A percentile compares a stretch with the other conserved stretches of the same genome.
Evolutionary conservation across 2,888 invertebrate genomes (phyloP).

Genomic region (Cryptosula pallasiana): DNA sequence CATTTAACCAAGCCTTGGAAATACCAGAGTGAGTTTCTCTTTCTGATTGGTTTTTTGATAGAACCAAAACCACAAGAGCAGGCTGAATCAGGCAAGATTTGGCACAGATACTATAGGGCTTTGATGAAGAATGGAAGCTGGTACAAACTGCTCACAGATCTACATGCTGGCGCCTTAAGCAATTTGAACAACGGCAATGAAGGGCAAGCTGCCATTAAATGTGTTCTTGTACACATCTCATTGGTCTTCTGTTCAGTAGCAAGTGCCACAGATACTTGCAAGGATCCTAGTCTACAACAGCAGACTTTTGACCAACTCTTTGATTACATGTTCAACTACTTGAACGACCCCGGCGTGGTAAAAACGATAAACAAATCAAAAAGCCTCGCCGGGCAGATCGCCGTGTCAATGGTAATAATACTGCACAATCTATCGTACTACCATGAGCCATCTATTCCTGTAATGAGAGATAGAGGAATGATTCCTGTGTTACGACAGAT

Average conservation of each 20-base stretch:
- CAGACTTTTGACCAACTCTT: not conserved
- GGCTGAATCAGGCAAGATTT: no score
- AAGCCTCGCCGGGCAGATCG: not conserved
- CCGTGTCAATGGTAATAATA: not conserved
- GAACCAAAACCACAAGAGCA: no score
- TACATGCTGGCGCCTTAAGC: no score
- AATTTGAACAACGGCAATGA: no score
- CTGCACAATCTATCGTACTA: not conserved
- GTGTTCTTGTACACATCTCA: no score
- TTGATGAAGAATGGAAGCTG: no score
- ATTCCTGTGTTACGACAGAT: not conserved
- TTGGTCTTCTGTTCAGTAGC: not conserved
- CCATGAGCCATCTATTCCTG: not conserved
- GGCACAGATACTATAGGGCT: no score
- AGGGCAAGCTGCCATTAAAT: no score
- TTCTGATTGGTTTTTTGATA: no score
- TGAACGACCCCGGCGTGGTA: not conserved
- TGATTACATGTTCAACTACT: not conserved
- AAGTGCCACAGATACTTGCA: not conserved
- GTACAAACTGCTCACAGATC: no score
- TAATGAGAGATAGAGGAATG: not conserved
- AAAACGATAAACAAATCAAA: no score
- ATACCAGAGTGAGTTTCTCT: conserved; percentile 9
- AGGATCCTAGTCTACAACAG: not conserved
- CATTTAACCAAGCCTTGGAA: not conserved